Evolutionary conservation across 1,140 invertebrate genomes (phyloP), one percentile per base, ranked within the genome.

Genomic region (Gonatopus flavifemur): DNA sequence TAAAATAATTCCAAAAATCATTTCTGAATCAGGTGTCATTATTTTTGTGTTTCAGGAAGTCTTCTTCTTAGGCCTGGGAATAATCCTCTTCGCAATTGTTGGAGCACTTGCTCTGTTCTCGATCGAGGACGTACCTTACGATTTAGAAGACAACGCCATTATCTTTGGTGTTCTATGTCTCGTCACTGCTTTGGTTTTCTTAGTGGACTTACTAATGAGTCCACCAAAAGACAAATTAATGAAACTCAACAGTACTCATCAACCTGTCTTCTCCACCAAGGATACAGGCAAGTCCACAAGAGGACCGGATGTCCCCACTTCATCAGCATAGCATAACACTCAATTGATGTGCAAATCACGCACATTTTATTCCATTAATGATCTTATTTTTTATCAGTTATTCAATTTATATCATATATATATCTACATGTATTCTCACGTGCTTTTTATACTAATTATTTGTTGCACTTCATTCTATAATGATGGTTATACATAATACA

Each of bases 131-230:
- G 81, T 89, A 3, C 86, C 86, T 3, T 64, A 74, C 8, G 80
- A 84, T 30, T 70, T 90, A 33, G 72, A 88, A 4, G 85, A 86
- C 55, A 89, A 89, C 67, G 86, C 86, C 0, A 82, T 86, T 0
- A 81, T 88, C 16, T 76, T 89, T 10, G 87, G 87, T 1, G 79
- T 81, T 8, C 70, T 89, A 3, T 85, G 87, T n/a, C 69, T 89
- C 5, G 47, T 86, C 6, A 86, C 86, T 0, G 87, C 83, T 1
- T 78, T 84, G 2, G 73, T 88, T 3, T 88, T 88, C 69, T 79
- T 89, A 4, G 63, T 84, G 13, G 87, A 89, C 62, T 32, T 78
- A 36, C 44, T 78, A 43, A 77, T 78, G 65, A 64, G 52, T 10
- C 54, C 65, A 0, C 67, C 64, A 2, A 69, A 69, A 44, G 53